Conservation (phyloP, 2,797 vertebrate species). For the Eurystomus glaucurus region DNA sequence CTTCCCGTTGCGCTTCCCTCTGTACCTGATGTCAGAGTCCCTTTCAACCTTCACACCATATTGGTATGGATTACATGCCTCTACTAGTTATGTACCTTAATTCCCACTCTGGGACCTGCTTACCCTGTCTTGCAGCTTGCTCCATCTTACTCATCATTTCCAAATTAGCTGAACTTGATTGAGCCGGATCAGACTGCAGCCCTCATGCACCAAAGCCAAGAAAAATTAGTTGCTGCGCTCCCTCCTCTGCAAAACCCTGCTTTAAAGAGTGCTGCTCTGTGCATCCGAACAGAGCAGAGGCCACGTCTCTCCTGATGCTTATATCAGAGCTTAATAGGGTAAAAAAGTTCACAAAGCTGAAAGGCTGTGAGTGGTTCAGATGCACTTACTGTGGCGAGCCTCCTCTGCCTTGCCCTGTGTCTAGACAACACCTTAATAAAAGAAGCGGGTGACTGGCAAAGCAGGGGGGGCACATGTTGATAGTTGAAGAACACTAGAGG, state of each 20-base stretch:
- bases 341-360: not conserved
- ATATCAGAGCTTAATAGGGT: not conserved
- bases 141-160: conserved; percentile 47
- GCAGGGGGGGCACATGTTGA: not conserved
- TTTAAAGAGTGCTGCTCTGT: not conserved
- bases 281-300: not conserved
- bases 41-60: not conserved
- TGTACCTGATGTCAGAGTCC: not conserved
- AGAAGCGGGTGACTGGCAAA: not conserved
- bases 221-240: not conserved
- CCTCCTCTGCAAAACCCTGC: not conserved
- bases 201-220: not conserved
- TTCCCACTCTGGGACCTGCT: conserved; percentile 15
- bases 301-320: not conserved
- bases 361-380: not conserved
- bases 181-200: conserved; percentile 25
- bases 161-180: conserved; percentile 60
- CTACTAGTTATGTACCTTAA: not conserved
- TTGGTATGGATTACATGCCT: conserved; percentile 14
- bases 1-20: not conserved
- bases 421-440: not conserved
- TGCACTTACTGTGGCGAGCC: not conserved
- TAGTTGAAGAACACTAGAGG: not conserved
- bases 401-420: not conserved
- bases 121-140: conserved; percentile 10